These are phyloP conservation scores for Rhagium mordax DNA, from an alignment of 2,888 invertebrate species.

Conservation along the genomic window DNA sequence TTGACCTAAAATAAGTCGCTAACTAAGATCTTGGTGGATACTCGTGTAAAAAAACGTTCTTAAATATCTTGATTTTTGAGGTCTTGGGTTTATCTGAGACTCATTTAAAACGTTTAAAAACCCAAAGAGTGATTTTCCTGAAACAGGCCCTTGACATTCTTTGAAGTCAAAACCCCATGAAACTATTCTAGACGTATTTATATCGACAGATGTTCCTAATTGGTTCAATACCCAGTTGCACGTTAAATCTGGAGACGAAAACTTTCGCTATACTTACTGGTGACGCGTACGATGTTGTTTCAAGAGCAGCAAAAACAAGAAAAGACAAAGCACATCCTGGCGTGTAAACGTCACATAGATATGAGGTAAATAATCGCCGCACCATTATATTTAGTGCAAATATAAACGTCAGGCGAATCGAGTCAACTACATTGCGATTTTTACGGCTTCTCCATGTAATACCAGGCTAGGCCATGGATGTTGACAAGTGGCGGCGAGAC, in stretches of 20 bases:
- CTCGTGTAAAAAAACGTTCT: too few relatives aligned
- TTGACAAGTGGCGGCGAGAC: constrained; percentile 58
- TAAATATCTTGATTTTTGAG: too few relatives aligned
- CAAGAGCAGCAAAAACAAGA: constrained; percentile 15
- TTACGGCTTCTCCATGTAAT: constrained; percentile 57
- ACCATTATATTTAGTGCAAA: constrained; percentile 56
- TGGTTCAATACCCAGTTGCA: neutral
- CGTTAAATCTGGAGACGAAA: neutral
- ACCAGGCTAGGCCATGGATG: constrained; percentile 53
- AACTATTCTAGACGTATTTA: neutral
- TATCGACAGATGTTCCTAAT: neutral
- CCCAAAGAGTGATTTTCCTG: too few relatives aligned
- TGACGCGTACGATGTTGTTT: neutral
- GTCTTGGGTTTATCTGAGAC: too few relatives aligned
- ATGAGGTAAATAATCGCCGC: constrained; percentile 48
- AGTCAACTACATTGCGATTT: constrained; percentile 52
- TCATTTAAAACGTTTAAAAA: too few relatives aligned
- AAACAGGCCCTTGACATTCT: too few relatives aligned
- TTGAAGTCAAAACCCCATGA: neutral
- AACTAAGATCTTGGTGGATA: too few relatives aligned
- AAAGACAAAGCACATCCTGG: constrained; percentile 38
- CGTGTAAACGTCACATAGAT: constrained; percentile 57
- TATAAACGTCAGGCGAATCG: constrained; percentile 55
- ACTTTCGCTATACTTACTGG: neutral
- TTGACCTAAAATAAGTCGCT: too few relatives aligned